Conservation (phyloP, 2,797 vertebrate genomes). For the Threskiornis aethiopicus region DNA sequence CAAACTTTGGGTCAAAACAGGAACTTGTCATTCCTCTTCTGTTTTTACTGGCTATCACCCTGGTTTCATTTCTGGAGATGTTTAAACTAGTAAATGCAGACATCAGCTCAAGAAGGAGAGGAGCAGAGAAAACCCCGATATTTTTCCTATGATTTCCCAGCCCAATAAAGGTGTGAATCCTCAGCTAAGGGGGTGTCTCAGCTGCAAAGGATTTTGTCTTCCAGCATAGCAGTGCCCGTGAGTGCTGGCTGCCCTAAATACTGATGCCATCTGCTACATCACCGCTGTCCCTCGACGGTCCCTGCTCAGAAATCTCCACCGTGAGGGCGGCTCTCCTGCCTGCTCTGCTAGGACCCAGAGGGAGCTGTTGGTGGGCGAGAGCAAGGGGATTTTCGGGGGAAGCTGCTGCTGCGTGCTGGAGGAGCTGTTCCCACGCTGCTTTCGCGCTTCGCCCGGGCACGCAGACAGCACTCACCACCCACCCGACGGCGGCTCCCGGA, state of each 20-base stretch:
- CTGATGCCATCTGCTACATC: neutral
- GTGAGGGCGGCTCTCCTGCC: too few relatives aligned
- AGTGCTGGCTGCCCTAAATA: neutral
- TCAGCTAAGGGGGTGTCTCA: neutral
- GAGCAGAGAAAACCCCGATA: neutral
- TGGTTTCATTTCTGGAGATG: neutral
- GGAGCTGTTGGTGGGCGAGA: neutral
- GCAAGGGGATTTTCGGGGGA: neutral
- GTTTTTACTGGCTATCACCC: neutral
- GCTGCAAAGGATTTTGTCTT: neutral
- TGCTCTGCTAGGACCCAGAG: neutral
- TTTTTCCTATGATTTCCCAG: neutral
- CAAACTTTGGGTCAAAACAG: neutral
- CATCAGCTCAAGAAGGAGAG: neutral
- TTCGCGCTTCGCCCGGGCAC: fast-evolving
- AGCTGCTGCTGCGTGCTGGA: neutral
- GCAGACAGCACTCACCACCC: too few relatives aligned
- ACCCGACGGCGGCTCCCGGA: neutral
- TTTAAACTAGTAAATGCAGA: neutral
- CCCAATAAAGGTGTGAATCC: neutral
- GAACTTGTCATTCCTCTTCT: neutral
- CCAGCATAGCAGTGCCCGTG: neutral
- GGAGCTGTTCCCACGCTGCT: too few relatives aligned
- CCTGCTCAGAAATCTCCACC: neutral
- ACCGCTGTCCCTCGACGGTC: neutral